Base-by-base conservation (phyloP, 2,113 vertebrate species). In the Crotalus helleri region DNA sequence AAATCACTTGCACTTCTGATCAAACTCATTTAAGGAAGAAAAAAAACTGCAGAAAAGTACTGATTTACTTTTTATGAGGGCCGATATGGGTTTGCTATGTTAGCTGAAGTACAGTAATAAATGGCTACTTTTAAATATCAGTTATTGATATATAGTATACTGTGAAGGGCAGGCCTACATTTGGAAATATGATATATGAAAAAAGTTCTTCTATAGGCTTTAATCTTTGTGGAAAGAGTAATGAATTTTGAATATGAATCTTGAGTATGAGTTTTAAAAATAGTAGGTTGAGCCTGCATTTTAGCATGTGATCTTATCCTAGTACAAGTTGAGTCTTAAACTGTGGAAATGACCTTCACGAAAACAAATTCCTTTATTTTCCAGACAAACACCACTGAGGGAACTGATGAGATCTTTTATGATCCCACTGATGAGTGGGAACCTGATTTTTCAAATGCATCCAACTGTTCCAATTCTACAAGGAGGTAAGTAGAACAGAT, bases 341-440 rank as follows among this genome's bases (percentile, higher is more conserved):
- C 23, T 89, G 2, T 81, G 33, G 5, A 57, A 92, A 54, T 39
- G 46, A 92, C 9, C 23, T 88, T 21, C 23, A 89, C 26, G 29
- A 55, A n/a, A 85, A 87, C 3, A 3, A 12, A n/a, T 53, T 89
- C 90, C 10, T 93, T 0, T 95, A 61, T 90, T 94, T 92, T 96
- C 57, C 96, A 99, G 99, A 98, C 95, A 93, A 97, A 98, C 74
- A 91, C 96, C 64, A 93, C 93, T 94, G 97, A 95, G 95, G 98
- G 97, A 97, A 96, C 97, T 97, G 98, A 98, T 91, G 98, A 99
- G 91, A 95, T 99, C 92, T 99, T 99, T 98, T 99, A 99, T 94
- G 98, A 98, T 95, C 99, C 99, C 57, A 97, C 97, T 96, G 99
- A 99, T 97, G 98, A 99, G 91, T 99, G 99, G 99, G 99, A 99